Conservation (phyloP, 1,140 invertebrate species). For the Augochlora pura region DNA sequence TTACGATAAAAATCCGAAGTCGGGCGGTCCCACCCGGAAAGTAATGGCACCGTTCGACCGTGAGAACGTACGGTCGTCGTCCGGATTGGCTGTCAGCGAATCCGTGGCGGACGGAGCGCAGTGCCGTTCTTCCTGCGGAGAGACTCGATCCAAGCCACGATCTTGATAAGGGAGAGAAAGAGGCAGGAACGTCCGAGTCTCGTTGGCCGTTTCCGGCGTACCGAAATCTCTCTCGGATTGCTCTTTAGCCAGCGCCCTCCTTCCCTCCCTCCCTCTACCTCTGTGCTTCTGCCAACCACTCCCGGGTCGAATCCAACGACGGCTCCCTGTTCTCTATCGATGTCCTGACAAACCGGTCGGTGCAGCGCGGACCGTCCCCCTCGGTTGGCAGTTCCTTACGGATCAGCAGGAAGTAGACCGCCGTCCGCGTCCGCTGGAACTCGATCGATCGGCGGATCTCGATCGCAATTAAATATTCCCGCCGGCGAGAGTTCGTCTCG, state of each 20-base stretch:
- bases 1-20: background rate
- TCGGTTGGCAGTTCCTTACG: slow-evolving; percentile 28
- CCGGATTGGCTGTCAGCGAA: too few species aligned
- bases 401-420: background rate
- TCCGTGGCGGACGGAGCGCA: too few species aligned
- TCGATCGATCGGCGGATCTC: background rate
- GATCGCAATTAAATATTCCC: background rate
- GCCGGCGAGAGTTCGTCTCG: background rate
- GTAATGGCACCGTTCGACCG: background rate
- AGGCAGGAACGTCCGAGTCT: background rate
- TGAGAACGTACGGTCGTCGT: background rate
- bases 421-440: too few species aligned
- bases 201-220: background rate
- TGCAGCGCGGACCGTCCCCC: background rate
- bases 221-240: background rate
- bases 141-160: background rate
- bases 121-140: too few species aligned
- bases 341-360: background rate
- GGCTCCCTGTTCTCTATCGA: background rate
- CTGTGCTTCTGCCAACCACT: background rate
- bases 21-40: background rate
- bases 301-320: background rate
- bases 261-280: too few species aligned
- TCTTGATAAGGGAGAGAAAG: background rate
- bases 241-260: background rate